phyloP scores from a whole-genome alignment of 2,797 vertebrate species.

The Sebastiscus tertius region DNA sequence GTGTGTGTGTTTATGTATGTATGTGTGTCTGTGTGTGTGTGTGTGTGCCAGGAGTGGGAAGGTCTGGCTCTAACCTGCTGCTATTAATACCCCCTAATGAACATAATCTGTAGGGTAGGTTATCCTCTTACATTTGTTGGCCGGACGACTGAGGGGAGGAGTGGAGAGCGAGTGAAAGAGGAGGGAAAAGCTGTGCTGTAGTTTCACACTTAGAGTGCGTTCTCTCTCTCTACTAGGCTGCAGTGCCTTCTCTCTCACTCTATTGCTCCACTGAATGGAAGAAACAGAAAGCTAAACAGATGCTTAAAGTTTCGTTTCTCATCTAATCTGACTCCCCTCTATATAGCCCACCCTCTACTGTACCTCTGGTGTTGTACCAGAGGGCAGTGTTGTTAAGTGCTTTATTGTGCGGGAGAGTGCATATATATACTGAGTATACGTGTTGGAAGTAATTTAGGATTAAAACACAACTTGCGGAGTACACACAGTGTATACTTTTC shows the following conservation, averaged over 20 bases:
- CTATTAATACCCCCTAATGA: conserved; percentile 95
- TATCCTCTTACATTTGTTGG: conserved; percentile 89
- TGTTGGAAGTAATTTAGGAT: conserved; percentile 43
- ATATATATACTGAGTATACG: conserved; percentile 14
- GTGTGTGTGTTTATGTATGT: conserved; percentile 24
- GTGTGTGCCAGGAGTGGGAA: conserved; percentile 53
- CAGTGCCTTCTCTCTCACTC: conserved; percentile 42
- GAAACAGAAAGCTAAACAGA: conserved; percentile 77
- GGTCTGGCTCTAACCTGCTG: conserved; percentile 82
- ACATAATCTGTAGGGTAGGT: conserved; percentile 86
- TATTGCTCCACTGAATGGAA: conserved; percentile 30
- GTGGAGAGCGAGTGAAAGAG: conserved; percentile 55
- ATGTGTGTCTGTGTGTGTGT: conserved; percentile 23
- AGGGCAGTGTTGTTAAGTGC: conserved; percentile 48
- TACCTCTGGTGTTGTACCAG: conserved; percentile 45
- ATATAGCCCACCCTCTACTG: conserved; percentile 13
- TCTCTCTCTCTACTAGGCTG: conserved; percentile 33
- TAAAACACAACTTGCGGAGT: conserved; percentile 53
- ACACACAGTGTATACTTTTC: conserved; percentile 37
- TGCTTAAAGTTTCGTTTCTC: conserved; percentile 78
- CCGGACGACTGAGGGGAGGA: conserved; percentile 68
- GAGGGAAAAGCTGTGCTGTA: conserved; percentile 68
- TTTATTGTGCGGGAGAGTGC: conserved; percentile 11
- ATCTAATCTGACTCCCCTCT: conserved; percentile 46
- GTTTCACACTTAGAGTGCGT: conserved; percentile 50